phyloP scores from a whole-genome alignment of 2,888 invertebrate species.

The Meandrusa payeni region DNA sequence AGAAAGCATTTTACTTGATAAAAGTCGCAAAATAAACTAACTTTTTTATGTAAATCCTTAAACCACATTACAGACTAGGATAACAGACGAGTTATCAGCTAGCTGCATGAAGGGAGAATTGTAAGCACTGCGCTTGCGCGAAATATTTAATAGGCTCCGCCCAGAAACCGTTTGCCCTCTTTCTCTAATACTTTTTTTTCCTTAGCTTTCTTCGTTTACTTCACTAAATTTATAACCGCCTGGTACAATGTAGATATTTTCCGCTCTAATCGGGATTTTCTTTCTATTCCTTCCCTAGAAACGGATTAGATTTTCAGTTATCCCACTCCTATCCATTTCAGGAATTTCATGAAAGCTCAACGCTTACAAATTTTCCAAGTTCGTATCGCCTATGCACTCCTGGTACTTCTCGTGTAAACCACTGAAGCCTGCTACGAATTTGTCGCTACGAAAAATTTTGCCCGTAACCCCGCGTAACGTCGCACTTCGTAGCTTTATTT shows the following conservation, averaged over 20 bases:
- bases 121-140: constrained; percentile 43
- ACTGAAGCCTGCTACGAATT: constrained; percentile 43
- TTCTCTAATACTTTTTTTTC: constrained; percentile 43
- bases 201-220: constrained; percentile 28
- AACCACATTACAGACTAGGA: too few species aligned
- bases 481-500: too few species aligned
- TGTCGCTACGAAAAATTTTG: constrained; percentile 25
- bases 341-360: constrained; percentile 27
- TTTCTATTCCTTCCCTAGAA: constrained; percentile 44
- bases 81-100: too few species aligned
- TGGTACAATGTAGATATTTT: constrained; percentile 76
- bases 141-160: constrained; percentile 42
- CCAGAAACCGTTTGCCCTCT: constrained; percentile 44
- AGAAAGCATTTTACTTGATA: too few species aligned
- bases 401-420: constrained; percentile 51
- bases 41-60: too few species aligned
- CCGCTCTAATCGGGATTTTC: constrained; percentile 80
- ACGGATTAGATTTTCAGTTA: constrained; percentile 63
- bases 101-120: constrained; percentile 2
- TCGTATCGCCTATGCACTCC: constrained; percentile 41
- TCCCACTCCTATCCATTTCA: constrained; percentile 34
- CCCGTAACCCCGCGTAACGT: too few species aligned
- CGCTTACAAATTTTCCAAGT: constrained; percentile 24
- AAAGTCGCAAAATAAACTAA: too few species aligned
- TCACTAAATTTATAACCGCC: constrained; percentile 43